These are phyloP conservation scores for Physella acuta DNA, from an alignment of 1,140 invertebrate genomes.

Conservation along the genomic window DNA sequence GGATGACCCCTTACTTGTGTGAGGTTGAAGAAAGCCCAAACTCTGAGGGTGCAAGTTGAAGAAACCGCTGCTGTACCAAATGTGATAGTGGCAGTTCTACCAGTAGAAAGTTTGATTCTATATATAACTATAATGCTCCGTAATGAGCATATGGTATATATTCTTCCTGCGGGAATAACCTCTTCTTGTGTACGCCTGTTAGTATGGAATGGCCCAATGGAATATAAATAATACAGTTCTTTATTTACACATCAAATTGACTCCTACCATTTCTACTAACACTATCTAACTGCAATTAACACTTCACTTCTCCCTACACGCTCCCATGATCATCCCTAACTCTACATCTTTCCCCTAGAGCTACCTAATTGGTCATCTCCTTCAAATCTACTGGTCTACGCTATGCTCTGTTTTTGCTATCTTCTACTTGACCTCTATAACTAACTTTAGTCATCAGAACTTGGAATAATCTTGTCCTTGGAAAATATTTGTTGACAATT, in stretches of 20 bases:
- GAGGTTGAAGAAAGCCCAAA: too few species aligned
- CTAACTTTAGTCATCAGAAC: background rate
- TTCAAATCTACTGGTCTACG: background rate
- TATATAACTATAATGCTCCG: too few species aligned
- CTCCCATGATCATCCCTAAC: background rate
- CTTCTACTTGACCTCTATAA: background rate
- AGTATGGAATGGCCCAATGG: too few species aligned
- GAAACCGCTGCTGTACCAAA: too few species aligned
- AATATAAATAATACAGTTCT: background rate
- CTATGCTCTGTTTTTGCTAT: too few species aligned
- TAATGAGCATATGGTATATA: too few species aligned
- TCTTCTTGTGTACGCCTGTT: background rate
- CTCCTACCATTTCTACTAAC: background rate
- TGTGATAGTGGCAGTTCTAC: background rate
- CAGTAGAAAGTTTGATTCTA: background rate
- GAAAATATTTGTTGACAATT: background rate
- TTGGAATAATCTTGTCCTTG: background rate
- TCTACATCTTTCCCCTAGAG: background rate
- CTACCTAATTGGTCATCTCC: background rate
- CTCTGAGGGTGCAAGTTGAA: too few species aligned
- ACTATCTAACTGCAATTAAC: too few species aligned
- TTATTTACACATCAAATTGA: background rate
- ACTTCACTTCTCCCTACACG: too few species aligned
- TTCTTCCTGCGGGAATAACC: background rate
- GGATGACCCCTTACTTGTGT: too few species aligned